Evolutionary conservation across 2,113 vertebrate genomes (phyloP).

Genomic region (Cryptomyrus ogoouensis): DNA sequence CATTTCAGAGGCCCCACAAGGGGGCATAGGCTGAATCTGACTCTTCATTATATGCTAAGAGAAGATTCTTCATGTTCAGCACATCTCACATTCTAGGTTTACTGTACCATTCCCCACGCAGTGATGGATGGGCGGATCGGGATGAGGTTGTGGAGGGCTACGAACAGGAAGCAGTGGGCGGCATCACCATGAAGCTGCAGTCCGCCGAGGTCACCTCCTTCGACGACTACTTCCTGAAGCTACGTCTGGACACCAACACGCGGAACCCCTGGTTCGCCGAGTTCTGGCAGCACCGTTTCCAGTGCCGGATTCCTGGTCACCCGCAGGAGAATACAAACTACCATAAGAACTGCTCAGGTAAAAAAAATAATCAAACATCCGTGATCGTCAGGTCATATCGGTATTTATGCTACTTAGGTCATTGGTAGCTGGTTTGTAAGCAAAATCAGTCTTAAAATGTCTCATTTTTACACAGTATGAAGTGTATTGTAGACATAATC

Average conservation of each 20-base stretch:
- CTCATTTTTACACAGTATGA: background rate
- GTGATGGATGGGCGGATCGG: conserved; percentile 96
- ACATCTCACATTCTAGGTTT: background rate
- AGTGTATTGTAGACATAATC: background rate
- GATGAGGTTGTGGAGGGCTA: conserved; percentile 96
- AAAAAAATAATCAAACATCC: conserved; percentile 38
- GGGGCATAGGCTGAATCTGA: background rate
- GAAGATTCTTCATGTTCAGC: background rate
- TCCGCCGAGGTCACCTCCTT: conserved; percentile 88
- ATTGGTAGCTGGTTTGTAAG: background rate
- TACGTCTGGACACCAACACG: conserved; percentile 79
- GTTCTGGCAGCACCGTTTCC: conserved; percentile 96
- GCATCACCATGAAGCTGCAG: conserved; percentile 92
- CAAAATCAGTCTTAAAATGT: background rate
- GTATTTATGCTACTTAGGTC: background rate
- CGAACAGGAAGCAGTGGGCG: conserved; percentile 87
- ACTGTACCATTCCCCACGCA: conserved; percentile 44
- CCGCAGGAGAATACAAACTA: conserved; percentile 81
- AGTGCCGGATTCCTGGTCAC: conserved; percentile 88
- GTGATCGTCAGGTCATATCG: background rate
- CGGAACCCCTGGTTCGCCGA: conserved; percentile 96
- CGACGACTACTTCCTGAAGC: conserved; percentile 85
- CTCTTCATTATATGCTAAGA: background rate
- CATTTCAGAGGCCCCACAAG: background rate
- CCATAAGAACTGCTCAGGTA: conserved; percentile 89